Base-by-base conservation (phyloP, 2,888 invertebrate genomes). In the Philereme transversata region DNA sequence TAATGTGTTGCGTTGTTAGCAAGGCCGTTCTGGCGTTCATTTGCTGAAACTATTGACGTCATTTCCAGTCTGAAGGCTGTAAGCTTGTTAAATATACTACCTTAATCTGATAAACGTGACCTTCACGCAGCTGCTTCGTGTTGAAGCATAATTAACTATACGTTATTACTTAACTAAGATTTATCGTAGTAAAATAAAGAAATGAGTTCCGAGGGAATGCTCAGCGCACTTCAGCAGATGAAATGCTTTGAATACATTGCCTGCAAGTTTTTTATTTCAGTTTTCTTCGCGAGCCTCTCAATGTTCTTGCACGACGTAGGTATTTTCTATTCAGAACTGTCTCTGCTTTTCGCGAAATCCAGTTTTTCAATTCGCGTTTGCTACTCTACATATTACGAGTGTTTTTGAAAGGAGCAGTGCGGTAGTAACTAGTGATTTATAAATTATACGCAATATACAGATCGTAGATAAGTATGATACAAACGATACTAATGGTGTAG, bases 21-120 rank as follows among this genome's bases (percentile, higher is more conserved):
- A 84, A 90, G 90, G 90, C 78, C 86, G 72, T 74, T 75, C 68
- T 76, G 79, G 77, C 69, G 80, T 74, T 86, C 82, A 85, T 88
- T 87, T 84, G 85, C 88, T 90, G 86, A 89, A 90, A 89, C 90
- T 88, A 88, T 84, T 89, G 88, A 90, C 90, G 90, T 91, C 90
- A 90, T 73, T 74, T 72, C 64, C 64, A 71, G 73, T 74, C 76
- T 79, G 85, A 87, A 86, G 88, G 87, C 81, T 79, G 72, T 71
- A 70, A 71, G 73, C 80, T 78, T 78, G 79, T 82, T 82, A 78
- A 80, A 83, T 82, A 79, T 78, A 79, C 76, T 74, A 72, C 75
- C 79, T 81, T 87, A 87, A 84, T 83, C 83, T 79, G 79, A 79
- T 83, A 82, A 82, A 76, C 73, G 65, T 61, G 70, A 73, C 77